Conservation (phyloP, 2,113 vertebrate genomes). For the Vulpes ferrilata region DNA sequence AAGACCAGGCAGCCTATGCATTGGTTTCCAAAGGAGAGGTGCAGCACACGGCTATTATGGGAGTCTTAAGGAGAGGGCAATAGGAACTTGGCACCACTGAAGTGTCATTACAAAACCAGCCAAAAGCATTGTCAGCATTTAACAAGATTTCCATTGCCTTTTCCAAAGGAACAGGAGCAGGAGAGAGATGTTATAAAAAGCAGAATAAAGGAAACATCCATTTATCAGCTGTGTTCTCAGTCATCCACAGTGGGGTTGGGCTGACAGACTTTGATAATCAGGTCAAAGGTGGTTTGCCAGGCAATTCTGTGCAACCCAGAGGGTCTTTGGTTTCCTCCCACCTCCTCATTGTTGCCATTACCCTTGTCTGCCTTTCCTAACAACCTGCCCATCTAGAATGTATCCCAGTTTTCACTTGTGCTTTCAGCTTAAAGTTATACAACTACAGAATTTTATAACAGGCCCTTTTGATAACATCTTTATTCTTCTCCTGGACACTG, state of each 20-base stretch:
- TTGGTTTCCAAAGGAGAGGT: neutral
- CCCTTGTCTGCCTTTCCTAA: neutral
- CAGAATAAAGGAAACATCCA: neutral
- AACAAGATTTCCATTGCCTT: conserved; percentile 49
- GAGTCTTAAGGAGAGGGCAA: conserved; percentile 36
- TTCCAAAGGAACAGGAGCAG: conserved; percentile 22
- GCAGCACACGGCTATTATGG: neutral
- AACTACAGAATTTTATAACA: neutral
- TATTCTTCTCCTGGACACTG: neutral
- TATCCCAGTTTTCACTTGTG: neutral
- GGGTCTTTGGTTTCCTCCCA: neutral
- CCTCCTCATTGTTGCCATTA: neutral
- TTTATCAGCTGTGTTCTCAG: neutral
- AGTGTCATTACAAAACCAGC: conserved; percentile 38
- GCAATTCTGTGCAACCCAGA: neutral
- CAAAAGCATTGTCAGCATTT: conserved; percentile 68
- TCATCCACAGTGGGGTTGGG: neutral
- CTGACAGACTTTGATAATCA: neutral
- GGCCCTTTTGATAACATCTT: neutral
- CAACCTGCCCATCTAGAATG: neutral
- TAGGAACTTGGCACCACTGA: conserved; percentile 57
- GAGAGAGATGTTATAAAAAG: conserved; percentile 9
- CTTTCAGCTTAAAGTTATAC: neutral
- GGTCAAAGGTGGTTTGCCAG: neutral
- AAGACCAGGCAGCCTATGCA: neutral